phyloP scores from a whole-genome alignment of 2,888 invertebrate species.

The Chalcis sispes region DNA sequence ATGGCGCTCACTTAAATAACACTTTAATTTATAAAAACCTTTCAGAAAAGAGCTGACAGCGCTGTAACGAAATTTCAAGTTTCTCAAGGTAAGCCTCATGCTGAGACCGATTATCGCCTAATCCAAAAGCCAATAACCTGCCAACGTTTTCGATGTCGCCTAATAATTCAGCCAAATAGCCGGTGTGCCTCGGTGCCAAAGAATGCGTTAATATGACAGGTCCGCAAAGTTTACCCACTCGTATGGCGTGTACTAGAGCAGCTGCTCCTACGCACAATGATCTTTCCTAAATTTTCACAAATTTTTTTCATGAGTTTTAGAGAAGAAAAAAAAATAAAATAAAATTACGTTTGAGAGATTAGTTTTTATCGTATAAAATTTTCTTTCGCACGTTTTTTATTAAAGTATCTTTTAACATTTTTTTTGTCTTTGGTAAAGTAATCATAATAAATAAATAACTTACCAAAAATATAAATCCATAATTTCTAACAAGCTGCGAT shows the following conservation, averaged over 20 bases:
- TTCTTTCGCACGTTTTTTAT: too few species aligned
- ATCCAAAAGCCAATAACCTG: conserved; percentile 80
- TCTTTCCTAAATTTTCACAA: conserved; percentile 80
- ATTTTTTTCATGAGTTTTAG: neutral
- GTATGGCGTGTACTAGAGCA: conserved; percentile 83
- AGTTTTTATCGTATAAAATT: too few species aligned
- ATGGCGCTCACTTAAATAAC: neutral
- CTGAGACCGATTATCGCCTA: conserved; percentile 78
- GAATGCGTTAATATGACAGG: conserved; percentile 88
- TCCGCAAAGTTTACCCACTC: conserved; percentile 82
- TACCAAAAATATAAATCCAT: conserved; percentile 80
- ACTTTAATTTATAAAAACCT: conserved; percentile 62
- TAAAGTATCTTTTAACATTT: too few species aligned
- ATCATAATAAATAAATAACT: conserved; percentile 23
- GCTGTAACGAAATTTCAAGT: conserved; percentile 80
- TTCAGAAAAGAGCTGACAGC: conserved; percentile 70
- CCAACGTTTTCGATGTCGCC: conserved; percentile 80
- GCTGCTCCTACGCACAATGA: conserved; percentile 90
- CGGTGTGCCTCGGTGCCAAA: conserved; percentile 87
- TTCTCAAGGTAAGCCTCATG: conserved; percentile 84
- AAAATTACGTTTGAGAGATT: neutral
- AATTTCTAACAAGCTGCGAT: conserved; percentile 78
- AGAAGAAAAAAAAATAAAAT: neutral
- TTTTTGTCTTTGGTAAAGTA: too few species aligned
- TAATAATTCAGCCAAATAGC: conserved; percentile 84